These are phyloP conservation scores for Chrysaora quinquecirrha DNA, from an alignment of 30 jellyfish, hydroid and myxozoan genomes.

Conservation along the genomic window DNA sequence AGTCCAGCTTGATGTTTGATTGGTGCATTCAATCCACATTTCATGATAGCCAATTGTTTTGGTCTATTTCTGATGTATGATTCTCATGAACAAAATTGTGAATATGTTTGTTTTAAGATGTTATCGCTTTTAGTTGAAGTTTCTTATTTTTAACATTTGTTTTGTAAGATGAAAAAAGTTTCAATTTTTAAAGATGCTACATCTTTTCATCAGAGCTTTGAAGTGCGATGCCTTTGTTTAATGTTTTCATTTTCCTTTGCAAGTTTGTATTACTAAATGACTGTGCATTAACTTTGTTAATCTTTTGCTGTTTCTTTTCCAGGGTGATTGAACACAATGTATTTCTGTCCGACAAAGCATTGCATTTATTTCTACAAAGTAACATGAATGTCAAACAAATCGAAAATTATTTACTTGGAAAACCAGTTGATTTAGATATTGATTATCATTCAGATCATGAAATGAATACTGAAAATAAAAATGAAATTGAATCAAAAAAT, in stretches of 20 bases:
- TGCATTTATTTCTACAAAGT: slow-evolving; percentile 65
- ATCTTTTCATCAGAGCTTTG: no score
- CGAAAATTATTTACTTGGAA: neutral
- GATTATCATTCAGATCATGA: neutral
- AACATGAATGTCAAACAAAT: neutral
- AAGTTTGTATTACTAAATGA: neutral
- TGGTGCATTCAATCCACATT: no score
- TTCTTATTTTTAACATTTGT: no score
- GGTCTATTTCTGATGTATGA: no score
- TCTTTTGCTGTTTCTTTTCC: no score
- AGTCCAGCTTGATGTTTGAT: no score
- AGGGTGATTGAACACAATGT: slow-evolving; percentile 86
- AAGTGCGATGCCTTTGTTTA: neutral
- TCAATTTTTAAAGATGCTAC: no score
- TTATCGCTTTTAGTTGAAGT: no score
- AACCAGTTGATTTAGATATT: neutral
- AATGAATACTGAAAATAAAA: neutral
- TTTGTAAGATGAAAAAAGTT: no score
- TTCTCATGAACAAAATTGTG: no score
- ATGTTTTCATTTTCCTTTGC: neutral
- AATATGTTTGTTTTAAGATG: no score
- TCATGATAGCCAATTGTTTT: no score
- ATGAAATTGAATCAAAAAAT: neutral
- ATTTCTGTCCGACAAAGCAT: slow-evolving; percentile 87
- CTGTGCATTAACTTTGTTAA: neutral